Percentiles rank a stretch among this genome's conserved stretches.
Evolutionary conservation across 1,140 invertebrate genomes (phyloP).

Genomic region (Pantala flavescens): DNA sequence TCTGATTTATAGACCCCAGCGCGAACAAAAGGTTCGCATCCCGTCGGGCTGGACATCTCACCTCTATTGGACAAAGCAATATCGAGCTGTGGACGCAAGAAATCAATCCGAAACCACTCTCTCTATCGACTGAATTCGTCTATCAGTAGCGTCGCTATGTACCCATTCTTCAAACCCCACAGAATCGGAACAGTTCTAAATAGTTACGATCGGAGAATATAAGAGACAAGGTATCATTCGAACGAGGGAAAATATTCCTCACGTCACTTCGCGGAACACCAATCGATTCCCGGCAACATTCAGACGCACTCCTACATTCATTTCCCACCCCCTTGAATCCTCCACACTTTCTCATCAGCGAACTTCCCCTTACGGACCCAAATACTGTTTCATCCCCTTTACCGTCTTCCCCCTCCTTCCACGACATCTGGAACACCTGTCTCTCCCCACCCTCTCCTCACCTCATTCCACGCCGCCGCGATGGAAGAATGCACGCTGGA

Average conservation of each 20-base stretch:
- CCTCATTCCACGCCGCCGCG: background rate
- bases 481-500: background rate
- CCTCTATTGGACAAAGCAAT: too few relatives aligned
- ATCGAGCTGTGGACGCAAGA: too few relatives aligned
- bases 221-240: background rate
- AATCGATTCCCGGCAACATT: background rate
- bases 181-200: too few relatives aligned
- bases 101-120: too few relatives aligned
- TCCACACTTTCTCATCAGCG: background rate
- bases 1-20: too few relatives aligned
- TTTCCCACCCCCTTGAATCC: background rate
- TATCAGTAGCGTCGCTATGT: too few relatives aligned
- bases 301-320: too few relatives aligned
- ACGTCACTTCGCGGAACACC: background rate
- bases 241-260: background rate
- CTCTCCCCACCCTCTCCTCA: background rate
- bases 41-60: too few relatives aligned
- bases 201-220: background rate
- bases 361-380: background rate
- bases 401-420: background rate
- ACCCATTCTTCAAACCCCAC: too few relatives aligned
- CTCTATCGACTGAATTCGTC: too few relatives aligned
- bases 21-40: too few relatives aligned
- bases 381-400: background rate
- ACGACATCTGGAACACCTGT: background rate